These are phyloP conservation scores for Mystacornis crossleyi DNA, from an alignment of 2,113 vertebrate species.

Conservation along the genomic window DNA sequence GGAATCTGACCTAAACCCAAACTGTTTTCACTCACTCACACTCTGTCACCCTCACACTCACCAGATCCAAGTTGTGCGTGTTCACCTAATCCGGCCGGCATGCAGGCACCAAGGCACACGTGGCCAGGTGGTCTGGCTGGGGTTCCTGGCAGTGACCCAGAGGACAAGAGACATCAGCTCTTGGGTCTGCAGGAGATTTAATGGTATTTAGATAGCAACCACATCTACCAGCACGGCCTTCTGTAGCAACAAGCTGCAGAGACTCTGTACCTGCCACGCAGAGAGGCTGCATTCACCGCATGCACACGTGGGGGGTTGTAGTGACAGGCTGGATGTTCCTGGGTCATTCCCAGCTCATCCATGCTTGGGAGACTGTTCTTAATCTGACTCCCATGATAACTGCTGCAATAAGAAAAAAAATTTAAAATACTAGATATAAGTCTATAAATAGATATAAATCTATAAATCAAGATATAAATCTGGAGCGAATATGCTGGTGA, in stretches of 20 bases:
- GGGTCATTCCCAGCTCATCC: not conserved
- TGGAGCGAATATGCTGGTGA: not conserved
- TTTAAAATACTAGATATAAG: not conserved
- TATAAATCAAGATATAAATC: not conserved
- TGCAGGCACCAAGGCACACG: accelerated
- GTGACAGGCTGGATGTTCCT: not conserved
- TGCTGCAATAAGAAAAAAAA: not conserved
- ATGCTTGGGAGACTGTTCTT: not conserved
- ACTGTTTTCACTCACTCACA: not conserved
- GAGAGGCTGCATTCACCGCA: not conserved
- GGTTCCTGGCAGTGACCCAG: not conserved
- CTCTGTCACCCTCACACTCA: not conserved
- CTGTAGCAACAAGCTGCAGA: not conserved
- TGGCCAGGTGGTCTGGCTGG: not conserved
- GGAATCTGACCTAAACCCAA: not conserved
- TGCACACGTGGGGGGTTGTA: accelerated
- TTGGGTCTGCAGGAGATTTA: not conserved
- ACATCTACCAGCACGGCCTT: accelerated
- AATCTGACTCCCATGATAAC: not conserved
- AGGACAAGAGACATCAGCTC: not conserved
- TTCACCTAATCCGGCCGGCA: accelerated
- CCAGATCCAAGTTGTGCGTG: accelerated
- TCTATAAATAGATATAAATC: not conserved
- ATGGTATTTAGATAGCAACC: not conserved
- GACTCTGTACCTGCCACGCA: not conserved